phyloP scores from a whole-genome alignment of 1,140 invertebrate species.

The Chionoecetes opilio region DNA sequence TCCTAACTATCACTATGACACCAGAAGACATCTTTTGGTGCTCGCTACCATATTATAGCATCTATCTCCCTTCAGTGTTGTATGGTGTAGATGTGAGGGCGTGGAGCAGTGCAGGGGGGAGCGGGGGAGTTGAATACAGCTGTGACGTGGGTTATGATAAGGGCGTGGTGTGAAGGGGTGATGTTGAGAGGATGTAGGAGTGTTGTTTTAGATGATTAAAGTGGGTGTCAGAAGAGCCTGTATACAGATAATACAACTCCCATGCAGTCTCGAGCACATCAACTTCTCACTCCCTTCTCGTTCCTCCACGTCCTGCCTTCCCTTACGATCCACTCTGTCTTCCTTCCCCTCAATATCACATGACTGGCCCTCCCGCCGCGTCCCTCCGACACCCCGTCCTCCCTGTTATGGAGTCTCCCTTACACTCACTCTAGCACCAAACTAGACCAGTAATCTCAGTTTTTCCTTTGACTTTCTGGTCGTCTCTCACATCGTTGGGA shows the following conservation, averaged over 20 bases:
- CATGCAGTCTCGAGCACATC: background rate
- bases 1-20: background rate
- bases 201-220: background rate
- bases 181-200: background rate
- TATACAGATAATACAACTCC: background rate
- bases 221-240: background rate
- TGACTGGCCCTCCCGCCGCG: background rate
- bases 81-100: background rate
- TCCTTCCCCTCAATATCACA: background rate
- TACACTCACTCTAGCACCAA: constrained; percentile 34
- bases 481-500: constrained; percentile 50
- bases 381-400: background rate
- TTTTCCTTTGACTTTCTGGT: constrained; percentile 48
- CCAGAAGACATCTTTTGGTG: background rate
- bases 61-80: background rate
- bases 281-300: background rate
- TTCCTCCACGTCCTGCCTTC: background rate
- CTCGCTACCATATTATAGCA: background rate
- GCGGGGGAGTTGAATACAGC: background rate
- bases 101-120: background rate
- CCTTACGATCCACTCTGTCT: background rate
- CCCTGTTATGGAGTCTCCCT: constrained; percentile 25
- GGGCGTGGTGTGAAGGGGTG: background rate
- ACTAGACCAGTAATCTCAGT: constrained; percentile 56
- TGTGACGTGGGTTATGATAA: background rate